Base-by-base conservation (phyloP, 1,140 invertebrate species). In the Drosophila murphyi region DNA sequence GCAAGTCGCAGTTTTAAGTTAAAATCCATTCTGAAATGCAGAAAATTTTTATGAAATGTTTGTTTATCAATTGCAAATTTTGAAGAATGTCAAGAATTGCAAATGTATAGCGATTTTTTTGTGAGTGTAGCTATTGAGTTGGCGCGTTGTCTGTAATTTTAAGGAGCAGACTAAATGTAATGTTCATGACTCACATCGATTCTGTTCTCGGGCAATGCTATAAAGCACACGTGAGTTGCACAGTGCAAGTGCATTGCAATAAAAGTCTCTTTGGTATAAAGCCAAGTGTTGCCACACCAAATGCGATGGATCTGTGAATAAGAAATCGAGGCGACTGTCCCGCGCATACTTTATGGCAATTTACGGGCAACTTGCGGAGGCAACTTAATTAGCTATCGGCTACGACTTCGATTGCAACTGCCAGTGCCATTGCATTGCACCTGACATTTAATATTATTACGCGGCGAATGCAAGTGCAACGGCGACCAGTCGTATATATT, bases 371-470 rank as follows among this genome's bases (percentile, higher is more conserved):
- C 32, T 29, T 28, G 61, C 47, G 37, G 43, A 35, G 54, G 73
- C 61, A 76, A 76, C 73, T 76, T 71, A 76, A 76, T 76, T 76
- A 76, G 73, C 68, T 72, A 47, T 62, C 43, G 51, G 60, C 60
- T 41, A 41, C 65, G 57, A 45, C 65, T 69, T 61, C 72, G 65
- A 78, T 72, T 76, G 65, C 76, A 43, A 65, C 43, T 63, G 52
- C 60, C 52, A 67, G 37, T 56, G 50, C 82, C 81, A 83, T 72
- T 87, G 83, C 82, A 87, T 62, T 87, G 82, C 80, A 88, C 82
- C 82, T 88, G 83, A 88, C 80, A 87, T 87, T 87, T 88, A 88
- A 87, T 80, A 87, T 88, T 88, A 87, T 87, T 87, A 77, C 83
- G 76, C 82, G 76, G 76, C 82, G 52, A 60, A 67, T 82, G 71